Evolutionary conservation across 2,113 vertebrate genomes (phyloP).

Genomic region (Grus americana): DNA sequence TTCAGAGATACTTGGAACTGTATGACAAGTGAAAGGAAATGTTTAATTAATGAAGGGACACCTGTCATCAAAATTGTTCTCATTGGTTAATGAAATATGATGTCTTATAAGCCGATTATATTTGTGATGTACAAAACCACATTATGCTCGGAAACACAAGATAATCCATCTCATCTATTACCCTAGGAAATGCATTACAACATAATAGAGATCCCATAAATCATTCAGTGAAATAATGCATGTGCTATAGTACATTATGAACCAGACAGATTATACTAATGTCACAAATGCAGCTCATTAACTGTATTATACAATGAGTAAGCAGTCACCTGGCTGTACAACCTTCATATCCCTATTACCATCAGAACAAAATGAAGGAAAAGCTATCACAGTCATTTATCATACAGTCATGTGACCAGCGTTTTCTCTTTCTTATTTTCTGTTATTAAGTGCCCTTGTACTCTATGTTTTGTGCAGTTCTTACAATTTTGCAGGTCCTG

Average conservation of each 20-base stretch:
- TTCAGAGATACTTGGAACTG: neutral
- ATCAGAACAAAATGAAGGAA: neutral
- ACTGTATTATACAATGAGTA: conserved; percentile 14
- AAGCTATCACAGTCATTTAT: conserved; percentile 3
- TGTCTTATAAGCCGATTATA: neutral
- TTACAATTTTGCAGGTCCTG: neutral
- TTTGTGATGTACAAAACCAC: conserved; percentile 27
- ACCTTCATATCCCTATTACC: conserved; percentile 9
- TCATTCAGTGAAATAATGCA: conserved; percentile 14
- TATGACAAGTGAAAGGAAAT: neutral
- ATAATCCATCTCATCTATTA: conserved; percentile 47
- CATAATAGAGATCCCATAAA: conserved; percentile 41
- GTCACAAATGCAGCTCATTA: conserved; percentile 45
- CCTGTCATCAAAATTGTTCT: neutral
- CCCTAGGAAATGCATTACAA: conserved; percentile 27
- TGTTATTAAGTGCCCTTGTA: neutral
- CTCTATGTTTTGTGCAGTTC: neutral
- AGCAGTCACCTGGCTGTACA: conserved; percentile 31
- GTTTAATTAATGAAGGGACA: neutral
- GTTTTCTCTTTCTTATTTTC: neutral
- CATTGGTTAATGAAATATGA: conserved; percentile 14
- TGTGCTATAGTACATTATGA: conserved; percentile 29
- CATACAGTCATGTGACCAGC: neutral
- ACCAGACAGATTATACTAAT: conserved; percentile 30
- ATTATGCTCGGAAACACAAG: conserved; percentile 7